A percentile compares a stretch with the other conserved stretches of the same genome.
phyloP scores from a whole-genome alignment of 2,797 vertebrate species.

The Chromis chromis region DNA sequence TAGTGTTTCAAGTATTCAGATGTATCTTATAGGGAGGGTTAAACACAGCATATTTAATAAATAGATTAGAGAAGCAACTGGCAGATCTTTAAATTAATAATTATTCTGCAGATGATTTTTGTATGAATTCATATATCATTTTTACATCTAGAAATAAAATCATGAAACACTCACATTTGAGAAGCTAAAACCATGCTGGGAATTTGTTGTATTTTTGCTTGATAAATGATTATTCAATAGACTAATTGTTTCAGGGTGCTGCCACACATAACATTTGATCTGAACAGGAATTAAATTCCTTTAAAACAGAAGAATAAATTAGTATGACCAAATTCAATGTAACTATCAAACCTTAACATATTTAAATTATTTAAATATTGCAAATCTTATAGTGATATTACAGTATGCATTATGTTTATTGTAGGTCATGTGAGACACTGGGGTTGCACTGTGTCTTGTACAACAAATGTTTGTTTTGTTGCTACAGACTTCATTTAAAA shows the following conservation, averaged over 20 bases:
- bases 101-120: neutral
- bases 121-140: neutral
- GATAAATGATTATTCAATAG: neutral
- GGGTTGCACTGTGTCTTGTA: neutral
- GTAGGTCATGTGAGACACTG: too few relatives aligned
- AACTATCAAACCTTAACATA: too few relatives aligned
- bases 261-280: too few relatives aligned
- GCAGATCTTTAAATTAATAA: neutral
- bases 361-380: too few relatives aligned
- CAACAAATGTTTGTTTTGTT: neutral
- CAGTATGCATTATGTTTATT: too few relatives aligned
- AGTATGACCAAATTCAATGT: too few relatives aligned
- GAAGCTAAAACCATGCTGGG: neutral
- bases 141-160: neutral
- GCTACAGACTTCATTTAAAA: neutral
- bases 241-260: neutral
- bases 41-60: neutral
- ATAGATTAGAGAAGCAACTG: neutral
- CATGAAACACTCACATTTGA: neutral
- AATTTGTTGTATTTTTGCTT: neutral
- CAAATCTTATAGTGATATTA: too few relatives aligned
- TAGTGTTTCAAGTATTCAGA: neutral
- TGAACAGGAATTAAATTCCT: too few relatives aligned
- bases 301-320: too few relatives aligned
- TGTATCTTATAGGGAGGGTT: neutral